Percentiles rank a stretch among this genome's conserved stretches.
phyloP scores from a whole-genome alignment of 2,113 vertebrate species.

The Solea solea region DNA sequence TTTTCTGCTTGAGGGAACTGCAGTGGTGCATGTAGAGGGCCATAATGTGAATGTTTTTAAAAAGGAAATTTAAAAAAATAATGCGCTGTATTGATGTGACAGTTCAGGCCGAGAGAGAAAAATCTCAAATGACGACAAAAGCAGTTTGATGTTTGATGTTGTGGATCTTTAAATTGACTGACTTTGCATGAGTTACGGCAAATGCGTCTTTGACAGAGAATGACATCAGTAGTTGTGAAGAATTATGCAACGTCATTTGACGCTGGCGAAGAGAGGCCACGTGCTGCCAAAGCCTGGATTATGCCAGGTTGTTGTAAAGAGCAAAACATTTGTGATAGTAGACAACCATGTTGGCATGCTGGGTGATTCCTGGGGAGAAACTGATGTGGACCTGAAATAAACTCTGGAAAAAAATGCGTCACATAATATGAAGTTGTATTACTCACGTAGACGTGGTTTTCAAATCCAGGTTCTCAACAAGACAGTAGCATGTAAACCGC shows the following conservation, averaged over 20 bases:
- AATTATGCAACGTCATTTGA: constrained; percentile 23
- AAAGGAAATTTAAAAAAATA: constrained; percentile 38
- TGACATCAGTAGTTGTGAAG: constrained; percentile 25
- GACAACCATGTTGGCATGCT: constrained; percentile 46
- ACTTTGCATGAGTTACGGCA: constrained; percentile 60
- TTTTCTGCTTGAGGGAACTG: constrained; percentile 73
- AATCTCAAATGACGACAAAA: constrained; percentile 48
- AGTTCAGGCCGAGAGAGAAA: constrained; percentile 52
- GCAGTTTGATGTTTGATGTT: constrained; percentile 32
- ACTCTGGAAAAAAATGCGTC: constrained; percentile 20
- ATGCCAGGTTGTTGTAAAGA: constrained; percentile 10
- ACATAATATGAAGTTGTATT: too few relatives aligned
- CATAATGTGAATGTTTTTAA: constrained; percentile 73
- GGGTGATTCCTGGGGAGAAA: not conserved
- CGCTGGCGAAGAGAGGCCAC: constrained; percentile 4
- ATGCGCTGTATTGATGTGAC: constrained; percentile 73
- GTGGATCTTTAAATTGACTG: constrained; percentile 24
- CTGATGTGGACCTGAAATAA: constrained; percentile 55
- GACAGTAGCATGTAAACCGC: not conserved
- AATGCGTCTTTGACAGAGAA: constrained; percentile 30
- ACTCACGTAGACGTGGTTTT: too few relatives aligned
- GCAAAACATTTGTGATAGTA: constrained; percentile 9
- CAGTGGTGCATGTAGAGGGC: constrained; percentile 74
- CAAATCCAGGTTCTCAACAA: not conserved
- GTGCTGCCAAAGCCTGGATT: constrained; percentile 8